Evolutionary conservation across 2,113 vertebrate species (phyloP), one percentile per base, ranked within the genome.

Genomic region (Illadopsis cleaveri): DNA sequence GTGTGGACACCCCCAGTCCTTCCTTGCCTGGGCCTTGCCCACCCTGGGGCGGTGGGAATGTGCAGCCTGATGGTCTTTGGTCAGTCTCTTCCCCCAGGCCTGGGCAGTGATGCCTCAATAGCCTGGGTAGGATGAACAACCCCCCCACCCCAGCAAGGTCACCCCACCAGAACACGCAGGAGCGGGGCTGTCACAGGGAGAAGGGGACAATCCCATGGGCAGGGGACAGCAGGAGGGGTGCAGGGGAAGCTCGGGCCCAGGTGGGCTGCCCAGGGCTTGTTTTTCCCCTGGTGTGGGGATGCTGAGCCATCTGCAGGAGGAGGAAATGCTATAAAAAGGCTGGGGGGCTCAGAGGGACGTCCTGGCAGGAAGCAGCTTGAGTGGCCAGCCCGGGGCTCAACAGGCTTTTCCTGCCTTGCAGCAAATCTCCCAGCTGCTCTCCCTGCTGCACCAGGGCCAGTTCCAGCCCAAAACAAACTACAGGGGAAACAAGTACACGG

Each of bases 401-500:
- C 93, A 96, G 94, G 94, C 97, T 94, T 95, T 98, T 98, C 95
- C 94, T 97, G 90, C 94, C 94, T 93, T 96, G 82, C 98, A 99
- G 99, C 99, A 99, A 98, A 99, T 99, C 97, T 99, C 99, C 72
- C 99, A 99, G 98, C 98, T 99, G 97, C 98, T 99, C 94, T 99
- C 99, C 57, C 98, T 99, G 91, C 98, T 99, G 90, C 99, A 98
- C 93, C 98, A 98, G 96, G 99, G 99, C 89, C 98, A 99, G 97
- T 98, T 99, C 97, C 98, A 99, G 93, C 98, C 99, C 89, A 98
- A 97, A 97, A 98, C 99, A 86, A 99, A 99, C 96, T 98, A 99
- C 97, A 98, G 98, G 71, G 99, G 99, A 94, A 99, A 99, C 98
- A 99, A 99, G 93, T 99, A 99, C 96, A 98, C 96, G 15, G 98